A percentile compares a stretch with the other conserved stretches of the same genome.
Evolutionary conservation across 2,113 vertebrate genomes (phyloP).

Genomic region (Tamias sibiricus): DNA sequence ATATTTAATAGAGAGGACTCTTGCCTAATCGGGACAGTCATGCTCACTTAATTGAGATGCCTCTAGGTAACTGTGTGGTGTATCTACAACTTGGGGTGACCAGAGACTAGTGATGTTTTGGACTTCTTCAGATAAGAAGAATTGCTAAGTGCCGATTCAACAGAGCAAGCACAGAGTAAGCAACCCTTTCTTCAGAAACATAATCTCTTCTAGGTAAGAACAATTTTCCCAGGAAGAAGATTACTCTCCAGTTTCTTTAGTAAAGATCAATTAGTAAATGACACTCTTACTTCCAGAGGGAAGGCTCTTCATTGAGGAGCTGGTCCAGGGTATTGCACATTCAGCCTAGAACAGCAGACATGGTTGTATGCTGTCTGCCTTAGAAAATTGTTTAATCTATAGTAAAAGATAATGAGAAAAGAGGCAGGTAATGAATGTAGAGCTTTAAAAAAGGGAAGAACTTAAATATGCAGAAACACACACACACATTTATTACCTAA

Average conservation of each 20-base stretch:
- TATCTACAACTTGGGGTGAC: constrained; percentile 26
- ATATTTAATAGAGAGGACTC: constrained; percentile 80
- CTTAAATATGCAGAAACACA: neutral
- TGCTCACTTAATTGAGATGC: constrained; percentile 70
- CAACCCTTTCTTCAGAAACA: constrained; percentile 14
- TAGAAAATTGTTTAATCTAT: neutral
- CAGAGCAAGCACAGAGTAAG: neutral
- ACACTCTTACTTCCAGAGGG: neutral
- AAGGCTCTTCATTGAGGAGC: neutral
- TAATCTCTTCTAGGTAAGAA: neutral
- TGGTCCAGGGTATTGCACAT: neutral
- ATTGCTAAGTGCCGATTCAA: constrained; percentile 11
- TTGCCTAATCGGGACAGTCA: constrained; percentile 73
- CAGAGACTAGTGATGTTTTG: neutral
- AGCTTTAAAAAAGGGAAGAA: neutral
- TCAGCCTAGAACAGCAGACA: neutral
- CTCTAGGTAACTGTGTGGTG: constrained; percentile 60
- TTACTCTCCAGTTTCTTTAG: neutral
- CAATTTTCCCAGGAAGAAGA: neutral
- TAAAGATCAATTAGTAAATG: neutral
- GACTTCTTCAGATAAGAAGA: constrained; percentile 31
- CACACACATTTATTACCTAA: neutral
- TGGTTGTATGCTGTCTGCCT: neutral
- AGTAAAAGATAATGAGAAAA: neutral
- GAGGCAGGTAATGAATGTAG: neutral